Evolutionary conservation across 2,888 invertebrate genomes (phyloP), one percentile per base, ranked within the genome.

Genomic region (Catocala fraxini): DNA sequence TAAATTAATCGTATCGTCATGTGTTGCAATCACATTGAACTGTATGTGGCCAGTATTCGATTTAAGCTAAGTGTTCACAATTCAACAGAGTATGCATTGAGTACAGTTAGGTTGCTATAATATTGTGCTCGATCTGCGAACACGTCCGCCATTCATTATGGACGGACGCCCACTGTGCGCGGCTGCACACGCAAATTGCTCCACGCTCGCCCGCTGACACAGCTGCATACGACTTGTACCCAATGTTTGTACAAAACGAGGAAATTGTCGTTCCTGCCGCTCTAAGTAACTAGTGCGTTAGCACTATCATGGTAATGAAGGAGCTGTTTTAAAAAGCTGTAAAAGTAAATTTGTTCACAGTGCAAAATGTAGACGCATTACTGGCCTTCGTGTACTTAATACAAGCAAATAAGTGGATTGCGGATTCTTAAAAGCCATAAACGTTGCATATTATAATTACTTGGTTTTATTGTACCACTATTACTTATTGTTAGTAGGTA

Each of bases 171-270:
- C 85, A 90, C 89, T 89, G 90, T 88, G 92, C 90, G 86, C 89
- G 80, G 87, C 81, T 89, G 90, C 90, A 89, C 90, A 89, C 88
- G 89, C 91, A 91, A 92, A 91, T 92, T 91, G 89, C 86, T 84
- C 83, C 69, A 80, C 79, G 84, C 84, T 85, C 84, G 79, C 86
- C 86, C 85, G 89, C 88, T 89, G 90, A 89, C 86, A 88, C 87
- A 88, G 86, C 90, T 89, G 86, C 85, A 82, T 79, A 70, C 65
- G 71, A 78, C 77, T 72, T 66, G 70, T 80, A 75, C 73, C 76
- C 76, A 81, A 75, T 84, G 83, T 88, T 88, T 84, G 79, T 83
- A 81, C 82, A 83, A 84, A 86, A 84, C 82, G 79, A 85, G 81
- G 79, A 86, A 84, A 84, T 82, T 82, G 80, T 81, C 77, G 77